phyloP scores from a whole-genome alignment of 1,140 invertebrate genomes.

The Eriocheir sinensis region DNA sequence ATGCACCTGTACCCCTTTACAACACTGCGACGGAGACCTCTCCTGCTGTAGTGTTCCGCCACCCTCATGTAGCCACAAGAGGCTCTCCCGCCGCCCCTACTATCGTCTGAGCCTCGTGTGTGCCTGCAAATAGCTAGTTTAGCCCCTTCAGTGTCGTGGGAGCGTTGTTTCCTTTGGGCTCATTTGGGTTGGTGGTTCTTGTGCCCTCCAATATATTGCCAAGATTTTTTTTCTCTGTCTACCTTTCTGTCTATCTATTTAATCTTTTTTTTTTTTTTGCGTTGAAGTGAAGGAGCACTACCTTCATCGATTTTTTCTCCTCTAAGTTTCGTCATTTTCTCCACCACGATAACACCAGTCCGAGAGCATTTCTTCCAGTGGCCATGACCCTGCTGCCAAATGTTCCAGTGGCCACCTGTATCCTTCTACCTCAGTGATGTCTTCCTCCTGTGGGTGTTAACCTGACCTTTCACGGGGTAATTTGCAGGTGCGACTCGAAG shows the following conservation, averaged over 20 bases:
- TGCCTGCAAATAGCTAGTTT: too few relatives aligned
- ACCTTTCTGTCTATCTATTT: neutral
- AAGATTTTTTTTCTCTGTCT: constrained; percentile 8
- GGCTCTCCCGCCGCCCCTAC: too few relatives aligned
- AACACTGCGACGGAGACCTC: too few relatives aligned
- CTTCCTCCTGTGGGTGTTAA: constrained; percentile 41
- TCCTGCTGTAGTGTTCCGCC: too few relatives aligned
- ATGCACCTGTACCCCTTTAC: too few relatives aligned
- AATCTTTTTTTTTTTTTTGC: too few relatives aligned
- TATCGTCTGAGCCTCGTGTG: too few relatives aligned
- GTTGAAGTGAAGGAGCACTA: neutral
- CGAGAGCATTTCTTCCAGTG: neutral
- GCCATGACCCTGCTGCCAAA: neutral
- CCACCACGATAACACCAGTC: neutral
- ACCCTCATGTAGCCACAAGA: too few relatives aligned
- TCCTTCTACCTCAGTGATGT: neutral
- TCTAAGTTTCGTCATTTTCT: neutral
- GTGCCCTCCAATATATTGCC: too few relatives aligned
- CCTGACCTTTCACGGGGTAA: constrained; percentile 30
- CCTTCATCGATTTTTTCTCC: neutral
- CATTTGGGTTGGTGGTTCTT: too few relatives aligned
- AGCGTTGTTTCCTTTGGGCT: too few relatives aligned
- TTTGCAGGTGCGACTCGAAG: constrained; percentile 45
- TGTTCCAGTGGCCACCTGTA: neutral
- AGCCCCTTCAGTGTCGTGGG: too few relatives aligned